These are phyloP conservation scores for Hofmannophila pseudospretella DNA, from an alignment of 2,888 invertebrate genomes.

Conservation along the genomic window DNA sequence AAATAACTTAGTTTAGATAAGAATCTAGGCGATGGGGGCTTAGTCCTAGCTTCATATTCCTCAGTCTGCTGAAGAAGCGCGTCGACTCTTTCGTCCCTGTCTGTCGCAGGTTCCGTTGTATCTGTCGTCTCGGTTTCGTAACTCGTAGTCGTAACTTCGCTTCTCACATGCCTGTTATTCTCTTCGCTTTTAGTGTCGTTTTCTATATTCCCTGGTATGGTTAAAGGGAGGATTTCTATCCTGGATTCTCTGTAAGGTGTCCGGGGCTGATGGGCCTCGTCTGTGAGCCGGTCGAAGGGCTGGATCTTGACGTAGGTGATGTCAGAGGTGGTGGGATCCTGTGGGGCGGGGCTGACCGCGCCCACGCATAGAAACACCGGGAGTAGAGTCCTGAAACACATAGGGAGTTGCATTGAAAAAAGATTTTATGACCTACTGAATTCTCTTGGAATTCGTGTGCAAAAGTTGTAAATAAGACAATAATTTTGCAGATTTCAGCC, in stretches of 20 bases:
- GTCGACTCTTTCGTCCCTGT: constrained; percentile 21
- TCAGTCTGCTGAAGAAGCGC: constrained; percentile 18
- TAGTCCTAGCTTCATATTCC: constrained; percentile 23
- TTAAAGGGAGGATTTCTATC: constrained; percentile 41
- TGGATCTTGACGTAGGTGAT: constrained; percentile 51
- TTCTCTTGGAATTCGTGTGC: too few relatives aligned
- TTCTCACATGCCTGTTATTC: constrained; percentile 12
- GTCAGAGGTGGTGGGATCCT: constrained; percentile 34
- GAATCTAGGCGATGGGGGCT: constrained; percentile 31
- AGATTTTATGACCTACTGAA: too few relatives aligned
- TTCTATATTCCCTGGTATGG: constrained; percentile 25
- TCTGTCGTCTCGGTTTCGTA: constrained; percentile 25
- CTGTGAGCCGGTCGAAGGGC: constrained; percentile 20
- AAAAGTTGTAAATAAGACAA: not conserved
- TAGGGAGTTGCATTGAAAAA: not conserved
- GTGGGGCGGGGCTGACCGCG: constrained; percentile 40
- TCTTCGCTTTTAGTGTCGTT: constrained; percentile 16
- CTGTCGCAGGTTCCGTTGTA: constrained; percentile 25
- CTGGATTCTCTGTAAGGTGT: constrained; percentile 25
- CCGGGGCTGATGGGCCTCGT: constrained; percentile 14
- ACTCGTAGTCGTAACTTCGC: constrained; percentile 16
- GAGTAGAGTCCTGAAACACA: constrained; percentile 41
- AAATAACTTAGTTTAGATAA: constrained; percentile 54
- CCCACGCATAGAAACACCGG: constrained; percentile 31
- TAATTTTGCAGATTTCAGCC: too few relatives aligned